Evolutionary conservation across 1,140 invertebrate genomes (phyloP).

Genomic region (Drosophila persimilis): DNA sequence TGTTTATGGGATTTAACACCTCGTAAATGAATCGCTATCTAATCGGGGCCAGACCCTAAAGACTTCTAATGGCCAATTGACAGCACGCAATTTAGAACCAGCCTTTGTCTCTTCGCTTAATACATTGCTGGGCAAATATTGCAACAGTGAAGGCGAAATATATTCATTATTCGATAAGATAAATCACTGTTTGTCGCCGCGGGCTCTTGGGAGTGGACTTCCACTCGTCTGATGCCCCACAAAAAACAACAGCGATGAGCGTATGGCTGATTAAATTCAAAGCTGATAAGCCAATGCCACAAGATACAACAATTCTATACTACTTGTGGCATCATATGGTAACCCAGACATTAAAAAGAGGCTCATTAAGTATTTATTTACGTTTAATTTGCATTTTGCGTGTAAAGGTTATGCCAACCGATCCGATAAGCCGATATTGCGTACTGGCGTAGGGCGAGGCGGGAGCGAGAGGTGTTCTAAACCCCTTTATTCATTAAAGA

Average conservation of each 20-base stretch:
- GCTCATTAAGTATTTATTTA: conserved; percentile 49
- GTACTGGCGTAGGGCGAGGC: not conserved
- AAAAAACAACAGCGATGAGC: not conserved
- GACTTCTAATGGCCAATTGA: conserved; percentile 41
- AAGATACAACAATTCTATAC: too few relatives aligned
- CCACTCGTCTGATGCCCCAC: conserved; percentile 1
- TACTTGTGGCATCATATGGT: too few relatives aligned
- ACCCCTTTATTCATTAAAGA: conserved; percentile 24
- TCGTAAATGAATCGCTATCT: conserved; percentile 35
- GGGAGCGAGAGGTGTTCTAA: not conserved
- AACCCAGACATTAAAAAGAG: not conserved
- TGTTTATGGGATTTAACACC: conserved; percentile 21
- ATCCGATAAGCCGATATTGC: conserved; percentile 24
- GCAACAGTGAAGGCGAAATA: conserved; percentile 35
- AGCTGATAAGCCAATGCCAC: conserved; percentile 21
- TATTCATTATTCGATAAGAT: conserved; percentile 43
- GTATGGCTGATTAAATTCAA: too few relatives aligned
- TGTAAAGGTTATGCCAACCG: conserved; percentile 2
- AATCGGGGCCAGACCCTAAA: conserved; percentile 5
- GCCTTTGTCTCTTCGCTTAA: conserved; percentile 1
- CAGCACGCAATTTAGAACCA: conserved; percentile 25
- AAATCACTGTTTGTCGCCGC: conserved; percentile 29
- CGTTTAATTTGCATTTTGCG: conserved; percentile 22
- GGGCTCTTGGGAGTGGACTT: conserved; percentile 7
- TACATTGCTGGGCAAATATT: conserved; percentile 35